Percentiles rank a stretch among this genome's conserved stretches.
phyloP scores from a whole-genome alignment of 2,797 vertebrate genomes.

The Hemitrygon akajei region DNA sequence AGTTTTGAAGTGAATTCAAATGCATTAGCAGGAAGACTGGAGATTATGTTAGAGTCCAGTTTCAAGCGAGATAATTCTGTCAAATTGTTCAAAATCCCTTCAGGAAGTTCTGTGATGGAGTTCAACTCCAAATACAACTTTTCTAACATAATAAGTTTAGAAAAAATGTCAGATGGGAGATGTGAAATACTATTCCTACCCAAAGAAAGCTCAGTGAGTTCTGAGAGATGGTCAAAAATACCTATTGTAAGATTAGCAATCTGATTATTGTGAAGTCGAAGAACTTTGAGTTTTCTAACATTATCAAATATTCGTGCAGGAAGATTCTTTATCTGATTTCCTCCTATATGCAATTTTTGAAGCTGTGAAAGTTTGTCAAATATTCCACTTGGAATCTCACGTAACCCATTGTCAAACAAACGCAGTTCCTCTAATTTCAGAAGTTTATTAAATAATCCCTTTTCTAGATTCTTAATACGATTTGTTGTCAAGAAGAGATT shows the following conservation, averaged over 20 bases:
- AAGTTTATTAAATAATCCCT: slow-evolving; percentile 61
- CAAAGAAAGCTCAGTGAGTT: slow-evolving; percentile 59
- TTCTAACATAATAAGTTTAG: slow-evolving; percentile 54
- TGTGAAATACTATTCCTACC: slow-evolving; percentile 53
- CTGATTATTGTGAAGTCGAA: slow-evolving; percentile 66
- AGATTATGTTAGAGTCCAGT: slow-evolving; percentile 56
- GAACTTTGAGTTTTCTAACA: slow-evolving; percentile 50
- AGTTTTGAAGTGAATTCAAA: slow-evolving; percentile 55
- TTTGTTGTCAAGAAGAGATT: slow-evolving; percentile 58
- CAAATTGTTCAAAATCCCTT: slow-evolving; percentile 58
- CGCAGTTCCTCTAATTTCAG: slow-evolving; percentile 49
- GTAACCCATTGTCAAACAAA: slow-evolving; percentile 59
- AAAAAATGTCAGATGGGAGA: slow-evolving; percentile 56
- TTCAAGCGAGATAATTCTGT: slow-evolving; percentile 54
- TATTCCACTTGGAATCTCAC: slow-evolving; percentile 58
- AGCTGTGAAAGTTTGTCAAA: slow-evolving; percentile 65
- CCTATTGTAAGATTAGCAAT: slow-evolving; percentile 56
- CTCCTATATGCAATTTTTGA: slow-evolving; percentile 54
- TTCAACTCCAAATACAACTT: slow-evolving; percentile 59
- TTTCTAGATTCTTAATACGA: slow-evolving; percentile 53
- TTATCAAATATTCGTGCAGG: slow-evolving; percentile 55
- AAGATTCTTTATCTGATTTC: slow-evolving; percentile 57
- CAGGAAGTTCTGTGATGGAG: slow-evolving; percentile 55
- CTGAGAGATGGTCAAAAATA: slow-evolving; percentile 53
- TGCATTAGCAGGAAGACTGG: slow-evolving; percentile 52